phyloP scores from a whole-genome alignment of 2,113 vertebrate genomes.

The Mesocricetus auratus region DNA sequence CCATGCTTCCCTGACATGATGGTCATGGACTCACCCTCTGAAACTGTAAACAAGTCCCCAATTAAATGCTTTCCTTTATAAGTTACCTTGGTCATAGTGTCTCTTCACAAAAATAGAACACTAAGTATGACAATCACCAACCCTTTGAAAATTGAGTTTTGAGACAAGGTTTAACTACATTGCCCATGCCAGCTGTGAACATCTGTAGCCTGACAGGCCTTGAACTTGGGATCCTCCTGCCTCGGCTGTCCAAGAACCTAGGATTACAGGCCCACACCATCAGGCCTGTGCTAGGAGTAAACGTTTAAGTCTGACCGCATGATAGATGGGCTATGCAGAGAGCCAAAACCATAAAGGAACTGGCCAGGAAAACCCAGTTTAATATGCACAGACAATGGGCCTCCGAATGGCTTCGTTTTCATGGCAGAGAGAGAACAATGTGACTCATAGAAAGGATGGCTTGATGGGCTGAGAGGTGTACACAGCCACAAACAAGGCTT shows the following conservation, averaged over 20 bases:
- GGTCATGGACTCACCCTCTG: neutral
- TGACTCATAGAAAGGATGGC: neutral
- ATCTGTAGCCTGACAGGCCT: neutral
- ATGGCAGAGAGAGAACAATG: neutral
- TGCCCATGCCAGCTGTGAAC: neutral
- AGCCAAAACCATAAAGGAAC: neutral
- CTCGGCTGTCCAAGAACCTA: neutral
- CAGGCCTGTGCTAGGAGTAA: neutral
- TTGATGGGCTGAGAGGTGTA: neutral
- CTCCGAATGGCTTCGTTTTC: neutral
- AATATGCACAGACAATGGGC: neutral
- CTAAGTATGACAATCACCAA: neutral
- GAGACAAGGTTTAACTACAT: neutral
- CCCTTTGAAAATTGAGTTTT: neutral
- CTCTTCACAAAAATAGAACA: neutral
- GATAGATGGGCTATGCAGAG: no score
- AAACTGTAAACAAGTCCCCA: neutral
- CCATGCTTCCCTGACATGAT: neutral
- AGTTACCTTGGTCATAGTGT: neutral
- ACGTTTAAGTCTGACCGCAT: neutral
- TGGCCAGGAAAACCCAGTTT: neutral
- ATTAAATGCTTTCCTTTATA: neutral
- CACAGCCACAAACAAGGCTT: neutral
- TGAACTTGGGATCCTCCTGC: neutral
- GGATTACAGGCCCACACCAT: neutral